A percentile compares a stretch with the other conserved stretches of the same genome.
phyloP scores from a whole-genome alignment of 2,888 invertebrate genomes.

The Panzeria rudis region DNA sequence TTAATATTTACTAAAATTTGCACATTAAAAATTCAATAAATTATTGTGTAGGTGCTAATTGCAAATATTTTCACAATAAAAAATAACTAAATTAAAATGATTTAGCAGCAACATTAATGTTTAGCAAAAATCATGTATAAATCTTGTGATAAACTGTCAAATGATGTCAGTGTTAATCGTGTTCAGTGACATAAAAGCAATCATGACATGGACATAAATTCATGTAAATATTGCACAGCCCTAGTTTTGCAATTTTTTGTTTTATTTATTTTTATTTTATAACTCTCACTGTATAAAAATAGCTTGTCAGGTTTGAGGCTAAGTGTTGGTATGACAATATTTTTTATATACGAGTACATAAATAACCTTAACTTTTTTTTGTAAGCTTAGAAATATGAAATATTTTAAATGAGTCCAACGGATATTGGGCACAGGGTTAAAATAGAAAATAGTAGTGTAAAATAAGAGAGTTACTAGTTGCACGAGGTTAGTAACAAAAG shows the following conservation, averaged over 20 bases:
- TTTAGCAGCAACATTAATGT: neutral
- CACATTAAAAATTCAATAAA: conserved; percentile 53
- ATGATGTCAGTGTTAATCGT: conserved; percentile 63
- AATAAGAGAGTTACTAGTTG: neutral
- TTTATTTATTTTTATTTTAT: conserved; percentile 11
- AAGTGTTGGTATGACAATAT: conserved; percentile 35
- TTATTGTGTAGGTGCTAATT: conserved; percentile 67
- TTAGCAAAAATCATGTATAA: conserved; percentile 38
- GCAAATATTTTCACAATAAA: conserved; percentile 15
- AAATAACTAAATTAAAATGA: neutral
- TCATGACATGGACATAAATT: conserved; percentile 46
- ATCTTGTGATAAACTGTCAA: conserved; percentile 59
- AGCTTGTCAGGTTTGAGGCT: neutral
- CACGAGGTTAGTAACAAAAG: conserved; percentile 5
- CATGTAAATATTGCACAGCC: conserved; percentile 36
- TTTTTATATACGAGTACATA: neutral
- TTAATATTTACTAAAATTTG: conserved; percentile 6
- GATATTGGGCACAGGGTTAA: conserved; percentile 65
- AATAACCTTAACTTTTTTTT: conserved; percentile 60
- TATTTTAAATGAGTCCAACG: conserved; percentile 57
- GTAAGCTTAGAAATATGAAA: conserved; percentile 44
- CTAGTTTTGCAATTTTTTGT: conserved; percentile 35
- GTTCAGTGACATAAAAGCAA: conserved; percentile 42
- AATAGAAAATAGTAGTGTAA: conserved; percentile 5
- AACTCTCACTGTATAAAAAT: conserved; percentile 40